These are phyloP conservation scores for Cylindroiulus punctatus DNA, from an alignment of 2,888 invertebrate genomes.

Conservation along the genomic window DNA sequence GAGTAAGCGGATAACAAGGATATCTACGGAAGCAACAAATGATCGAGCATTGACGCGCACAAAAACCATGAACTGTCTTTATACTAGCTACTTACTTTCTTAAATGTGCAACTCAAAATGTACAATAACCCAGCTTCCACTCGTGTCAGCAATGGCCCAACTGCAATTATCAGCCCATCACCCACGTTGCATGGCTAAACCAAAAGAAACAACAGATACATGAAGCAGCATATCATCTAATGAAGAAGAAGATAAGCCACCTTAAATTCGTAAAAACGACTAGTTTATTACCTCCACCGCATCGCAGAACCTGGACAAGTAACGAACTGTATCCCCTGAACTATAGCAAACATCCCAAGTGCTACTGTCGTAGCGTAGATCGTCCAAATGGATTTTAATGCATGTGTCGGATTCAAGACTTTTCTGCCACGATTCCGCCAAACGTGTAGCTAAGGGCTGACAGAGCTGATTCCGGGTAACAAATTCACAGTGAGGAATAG, in stretches of 20 bases:
- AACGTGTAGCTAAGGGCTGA: neutral
- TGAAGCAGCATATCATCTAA: neutral
- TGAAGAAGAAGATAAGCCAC: neutral
- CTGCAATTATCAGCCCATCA: neutral
- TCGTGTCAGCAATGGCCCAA: neutral
- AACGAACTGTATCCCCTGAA: neutral
- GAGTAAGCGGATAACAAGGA: neutral
- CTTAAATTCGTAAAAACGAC: neutral
- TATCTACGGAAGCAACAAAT: neutral
- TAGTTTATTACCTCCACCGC: neutral
- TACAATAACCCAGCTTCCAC: constrained; percentile 16
- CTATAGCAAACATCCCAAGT: neutral
- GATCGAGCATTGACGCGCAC: neutral
- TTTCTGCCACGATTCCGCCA: neutral
- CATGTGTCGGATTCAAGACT: too few species aligned
- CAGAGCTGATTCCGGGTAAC: neutral
- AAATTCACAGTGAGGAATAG: neutral
- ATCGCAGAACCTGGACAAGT: neutral
- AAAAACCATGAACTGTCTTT: neutral
- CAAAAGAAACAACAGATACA: neutral
- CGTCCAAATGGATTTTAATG: neutral
- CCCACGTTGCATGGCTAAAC: neutral
- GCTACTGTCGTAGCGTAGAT: constrained; percentile 37
- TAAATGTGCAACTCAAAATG: neutral
- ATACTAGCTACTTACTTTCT: neutral